A percentile compares a stretch with the other conserved stretches of the same genome.
These are phyloP conservation scores for Okamejei kenojei DNA, from an alignment of 2,797 vertebrate species.

Conservation along the genomic window DNA sequence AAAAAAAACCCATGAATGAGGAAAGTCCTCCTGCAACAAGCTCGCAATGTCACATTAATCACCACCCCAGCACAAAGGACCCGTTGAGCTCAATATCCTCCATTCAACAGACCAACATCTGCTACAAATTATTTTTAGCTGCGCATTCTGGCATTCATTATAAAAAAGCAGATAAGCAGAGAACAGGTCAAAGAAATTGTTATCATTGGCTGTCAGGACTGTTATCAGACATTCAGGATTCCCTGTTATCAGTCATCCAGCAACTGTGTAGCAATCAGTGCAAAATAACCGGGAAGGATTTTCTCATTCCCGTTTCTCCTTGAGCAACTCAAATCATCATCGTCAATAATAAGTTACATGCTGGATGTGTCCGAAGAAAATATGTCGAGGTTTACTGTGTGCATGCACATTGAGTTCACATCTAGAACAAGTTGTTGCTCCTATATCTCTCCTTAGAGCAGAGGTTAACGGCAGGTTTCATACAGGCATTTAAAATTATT, in stretches of 20 bases:
- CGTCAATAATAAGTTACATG: slow-evolving; percentile 29
- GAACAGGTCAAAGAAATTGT: slow-evolving; percentile 49
- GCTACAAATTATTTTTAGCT: background rate
- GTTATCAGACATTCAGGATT: slow-evolving; percentile 41
- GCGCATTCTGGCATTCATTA: slow-evolving; percentile 42
- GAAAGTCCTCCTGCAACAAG: background rate
- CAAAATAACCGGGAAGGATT: slow-evolving; percentile 27
- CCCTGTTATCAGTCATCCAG: slow-evolving; percentile 25
- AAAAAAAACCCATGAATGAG: background rate
- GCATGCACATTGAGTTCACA: background rate
- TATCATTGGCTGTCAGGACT: slow-evolving; percentile 45
- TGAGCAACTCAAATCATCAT: slow-evolving; percentile 24
- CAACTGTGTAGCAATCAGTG: slow-evolving; percentile 18
- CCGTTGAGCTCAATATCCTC: background rate
- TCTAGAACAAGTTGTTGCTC: background rate
- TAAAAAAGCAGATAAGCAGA: slow-evolving; percentile 43
- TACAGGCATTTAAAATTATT: background rate
- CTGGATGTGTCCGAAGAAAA: slow-evolving; percentile 2
- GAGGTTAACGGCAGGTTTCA: background rate
- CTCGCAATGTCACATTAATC: background rate
- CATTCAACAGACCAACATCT: background rate
- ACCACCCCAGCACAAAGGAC: background rate
- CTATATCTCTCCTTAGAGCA: background rate
- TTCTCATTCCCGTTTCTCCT: slow-evolving; percentile 28
- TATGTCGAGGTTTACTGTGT: background rate